Base-by-base conservation (phyloP, 2,797 vertebrate species). In the Chelon auratus region DNA sequence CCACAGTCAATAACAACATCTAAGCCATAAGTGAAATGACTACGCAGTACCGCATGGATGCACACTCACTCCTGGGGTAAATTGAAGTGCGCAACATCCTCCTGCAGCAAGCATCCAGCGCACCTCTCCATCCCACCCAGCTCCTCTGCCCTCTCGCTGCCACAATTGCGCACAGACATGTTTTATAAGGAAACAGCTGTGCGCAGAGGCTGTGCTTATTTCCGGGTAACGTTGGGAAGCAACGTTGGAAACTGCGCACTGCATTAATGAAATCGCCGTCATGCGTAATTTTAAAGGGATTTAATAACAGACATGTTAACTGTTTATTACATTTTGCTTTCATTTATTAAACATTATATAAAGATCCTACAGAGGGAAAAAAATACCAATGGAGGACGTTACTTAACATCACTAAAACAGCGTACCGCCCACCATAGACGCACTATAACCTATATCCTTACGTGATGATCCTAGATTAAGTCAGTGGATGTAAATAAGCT, bases 71-170 rank as follows among this genome's bases (percentile, higher is more conserved):
- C 75, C 62, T 47, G 69, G 66, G 89, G 80, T 82, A 91, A 91
- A 92, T 79, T 45, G 64, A 94, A 94, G 92, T 95, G 93, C 94
- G 94, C 94, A 94, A 94, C 93, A 93, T 93, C 89, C 90, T 92
- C 89, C 82, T 77, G 87, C 89, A 82, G 82, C 68, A 79, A 48
- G 63, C 86, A 77, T 78, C 73, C 82, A 75, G 80, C 78, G 3
- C 76, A 71, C 84, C 77, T 89, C 87, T 83, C 71, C 85, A 82
- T 85, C 85, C 81, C 82, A 59, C 54, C 78, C 83, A 72, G 50
- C 72, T 65, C 61, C 60, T 59, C 60, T 42, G 45, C 37, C 30
- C 70, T 53, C 64, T 45, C 48, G 2, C 76, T 47, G 69, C 11
- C 61, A 22, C 45, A 56, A 7, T 62, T 43, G 8, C 33, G 47